Base-by-base conservation (phyloP, 1,140 invertebrate species). In the Eumeta japonica region DNA sequence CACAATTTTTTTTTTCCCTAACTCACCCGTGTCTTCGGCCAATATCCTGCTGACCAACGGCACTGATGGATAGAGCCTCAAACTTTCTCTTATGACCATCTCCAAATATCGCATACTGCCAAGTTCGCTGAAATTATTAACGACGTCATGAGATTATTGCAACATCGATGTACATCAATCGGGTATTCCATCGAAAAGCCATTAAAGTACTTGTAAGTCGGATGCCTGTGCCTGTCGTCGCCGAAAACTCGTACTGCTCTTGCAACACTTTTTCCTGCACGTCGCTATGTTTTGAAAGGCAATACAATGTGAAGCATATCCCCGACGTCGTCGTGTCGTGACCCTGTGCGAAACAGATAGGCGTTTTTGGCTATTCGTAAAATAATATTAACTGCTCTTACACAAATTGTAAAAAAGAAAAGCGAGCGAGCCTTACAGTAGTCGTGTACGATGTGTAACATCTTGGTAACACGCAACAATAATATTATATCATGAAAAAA, bases 251-350 rank as follows among this genome's bases (percentile, higher is more conserved):
- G 27, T 56, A 46, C 41, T 79, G 75, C 47, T 82, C 80, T 15
- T 77, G 48, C 9, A 64, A 62, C 16, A 80, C 44, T 49, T 77
- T 81, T 29, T 66, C 45, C 53, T 81, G 64, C 0, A 78, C 52
- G 2, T 78, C 73, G 11, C 67, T 63, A 59, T 81, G 53, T 15
- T 65, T 67, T 2, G 81, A 76, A 11, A 83, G 50, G 39, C 72
- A 71, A 35, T 77, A 79, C 9, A 82, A 60, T 16, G 63, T 54
- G 52, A 79, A 82, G 15, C 56, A 58, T 2, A 86, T 71, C 3
- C 74, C 84, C 5, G 82, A 78, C 0, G 85, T 79, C 0, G 86
- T 88, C 10, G 88, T 91, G 52, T 91, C 89, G 55, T 90, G 87
- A 3, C 87, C 88, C 80, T 87, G 82, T 60, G 84, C 85, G 41